Evolutionary conservation across 2,113 vertebrate genomes (phyloP).

Genomic region (Steatornis caripensis): DNA sequence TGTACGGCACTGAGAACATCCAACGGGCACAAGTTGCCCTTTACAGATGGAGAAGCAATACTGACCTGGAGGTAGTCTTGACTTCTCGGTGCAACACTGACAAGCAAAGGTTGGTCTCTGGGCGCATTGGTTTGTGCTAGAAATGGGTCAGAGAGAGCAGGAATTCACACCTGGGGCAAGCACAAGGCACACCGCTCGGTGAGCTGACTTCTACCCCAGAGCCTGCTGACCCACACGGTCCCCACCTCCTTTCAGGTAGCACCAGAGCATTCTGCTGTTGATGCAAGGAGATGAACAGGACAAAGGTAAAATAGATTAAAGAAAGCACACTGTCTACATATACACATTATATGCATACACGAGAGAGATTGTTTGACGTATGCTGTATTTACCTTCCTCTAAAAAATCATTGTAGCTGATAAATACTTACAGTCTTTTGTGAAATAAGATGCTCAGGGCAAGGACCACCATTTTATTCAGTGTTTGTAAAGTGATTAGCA

Average conservation of each 20-base stretch:
- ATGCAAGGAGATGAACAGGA: neutral
- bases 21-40: rapidly evolving
- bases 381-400: neutral
- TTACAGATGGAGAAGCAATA: neutral
- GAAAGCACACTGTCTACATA: neutral
- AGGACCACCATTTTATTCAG: neutral
- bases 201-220: neutral
- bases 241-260: neutral
- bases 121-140: neutral
- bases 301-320: neutral
- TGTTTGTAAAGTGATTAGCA: neutral
- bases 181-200: rapidly evolving
- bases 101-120: rapidly evolving
- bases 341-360: too few relatives aligned
- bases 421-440: neutral
- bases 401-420: neutral
- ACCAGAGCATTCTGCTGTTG: neutral
- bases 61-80: neutral
- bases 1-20: neutral
- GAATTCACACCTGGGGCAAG: neutral
- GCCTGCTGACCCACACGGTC: neutral
- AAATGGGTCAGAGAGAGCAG: rapidly evolving
- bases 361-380: neutral
- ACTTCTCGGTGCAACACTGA: neutral
- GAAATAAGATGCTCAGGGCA: neutral